Evolutionary conservation across 1,140 invertebrate species (phyloP).

Genomic region (Paraescarpia echinospica): DNA sequence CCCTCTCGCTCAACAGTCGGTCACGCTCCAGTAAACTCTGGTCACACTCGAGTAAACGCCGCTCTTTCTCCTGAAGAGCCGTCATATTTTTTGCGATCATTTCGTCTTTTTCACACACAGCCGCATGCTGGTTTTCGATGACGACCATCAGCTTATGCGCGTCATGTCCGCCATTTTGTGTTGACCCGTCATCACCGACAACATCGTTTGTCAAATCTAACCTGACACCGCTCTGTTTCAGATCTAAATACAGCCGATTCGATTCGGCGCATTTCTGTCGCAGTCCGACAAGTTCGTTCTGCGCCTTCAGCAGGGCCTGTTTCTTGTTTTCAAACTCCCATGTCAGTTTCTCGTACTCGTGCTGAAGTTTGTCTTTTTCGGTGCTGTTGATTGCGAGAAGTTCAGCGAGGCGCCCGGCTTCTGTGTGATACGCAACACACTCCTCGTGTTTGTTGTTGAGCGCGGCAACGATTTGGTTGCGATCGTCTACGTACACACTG

Average conservation of each 20-base stretch:
- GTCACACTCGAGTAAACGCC: conserved; percentile 16
- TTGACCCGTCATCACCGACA: not conserved
- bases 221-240: not conserved
- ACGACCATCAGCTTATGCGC: not conserved
- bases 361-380: conserved; percentile 53
- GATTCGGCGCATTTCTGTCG: conserved; percentile 60
- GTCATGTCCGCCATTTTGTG: not conserved
- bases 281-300: conserved; percentile 62
- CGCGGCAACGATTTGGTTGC: conserved; percentile 73
- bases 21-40: conserved; percentile 7
- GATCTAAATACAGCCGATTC: conserved; percentile 55
- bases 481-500: conserved; percentile 61
- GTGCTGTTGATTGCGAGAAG: conserved; percentile 41
- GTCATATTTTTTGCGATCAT: conserved; percentile 34
- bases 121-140: conserved; percentile 13
- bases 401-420: conserved; percentile 75
- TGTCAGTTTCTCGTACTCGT: conserved; percentile 49
- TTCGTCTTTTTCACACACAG: conserved; percentile 29
- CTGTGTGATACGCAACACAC: conserved; percentile 76
- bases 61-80: conserved; percentile 1
- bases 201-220: not conserved
- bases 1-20: conserved; percentile 31
- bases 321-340: conserved; percentile 58
- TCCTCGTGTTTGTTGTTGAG: conserved; percentile 81
- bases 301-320: conserved; percentile 58